Conservation (phyloP, 2,113 vertebrate species). For the Clupea harengus region DNA sequence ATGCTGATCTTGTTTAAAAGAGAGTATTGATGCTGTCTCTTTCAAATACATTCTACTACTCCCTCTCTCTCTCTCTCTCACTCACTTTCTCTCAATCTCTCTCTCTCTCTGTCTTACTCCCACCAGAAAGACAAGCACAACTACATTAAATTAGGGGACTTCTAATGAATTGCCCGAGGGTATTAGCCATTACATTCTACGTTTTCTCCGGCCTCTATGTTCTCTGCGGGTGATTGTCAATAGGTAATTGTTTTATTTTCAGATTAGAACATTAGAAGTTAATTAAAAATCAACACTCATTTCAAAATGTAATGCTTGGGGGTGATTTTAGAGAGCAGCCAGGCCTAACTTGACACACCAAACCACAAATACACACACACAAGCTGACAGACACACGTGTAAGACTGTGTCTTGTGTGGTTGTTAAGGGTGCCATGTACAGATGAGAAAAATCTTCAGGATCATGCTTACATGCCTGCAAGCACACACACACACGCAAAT, state of each 20-base stretch:
- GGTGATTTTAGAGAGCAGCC: not conserved
- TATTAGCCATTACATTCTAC: not conserved
- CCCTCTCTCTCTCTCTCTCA: not conserved
- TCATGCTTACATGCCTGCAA: not conserved
- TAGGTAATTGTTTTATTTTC: constrained; percentile 1
- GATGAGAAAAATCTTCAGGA: not conserved
- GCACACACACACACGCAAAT: not conserved
- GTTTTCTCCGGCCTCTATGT: not conserved
- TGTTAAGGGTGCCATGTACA: too few relatives aligned
- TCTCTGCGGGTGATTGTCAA: not conserved
- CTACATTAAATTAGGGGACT: not conserved
- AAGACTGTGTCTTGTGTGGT: too few relatives aligned
- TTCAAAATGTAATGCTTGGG: not conserved
- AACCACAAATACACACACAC: not conserved
- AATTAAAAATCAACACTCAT: constrained; percentile 2
- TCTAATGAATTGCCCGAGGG: not conserved
- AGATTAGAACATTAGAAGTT: not conserved
- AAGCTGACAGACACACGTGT: not conserved
- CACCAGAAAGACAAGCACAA: not conserved
- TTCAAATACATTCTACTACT: not conserved
- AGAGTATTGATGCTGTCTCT: not conserved
- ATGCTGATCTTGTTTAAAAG: constrained; percentile 1
- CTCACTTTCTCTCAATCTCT: not conserved
- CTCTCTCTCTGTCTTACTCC: not conserved
- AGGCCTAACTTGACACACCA: not conserved